Base-by-base conservation (phyloP, 2,888 invertebrate species). In the Endotricha flammealis region DNA sequence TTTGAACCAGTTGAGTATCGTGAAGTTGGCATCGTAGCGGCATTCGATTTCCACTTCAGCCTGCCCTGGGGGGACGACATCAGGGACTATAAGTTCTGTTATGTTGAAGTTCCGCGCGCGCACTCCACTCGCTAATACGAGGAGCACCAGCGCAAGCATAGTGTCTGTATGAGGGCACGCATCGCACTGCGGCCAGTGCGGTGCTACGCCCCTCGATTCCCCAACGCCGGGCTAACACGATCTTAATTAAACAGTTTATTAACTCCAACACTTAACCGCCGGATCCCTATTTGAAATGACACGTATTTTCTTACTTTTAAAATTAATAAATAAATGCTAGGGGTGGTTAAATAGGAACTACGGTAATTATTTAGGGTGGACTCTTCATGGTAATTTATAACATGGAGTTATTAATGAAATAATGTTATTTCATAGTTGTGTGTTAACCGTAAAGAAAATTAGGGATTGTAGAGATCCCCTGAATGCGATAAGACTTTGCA, bases 221-320 rank as follows among this genome's bases (percentile, higher is more conserved):
- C 56, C 66, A 56, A 57, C 59, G 55, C 64, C 62, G 61, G 40
- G 46, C 64, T 64, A 66, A 65, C 75, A 61, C 70, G 59, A 55
- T 68, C 78, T 82, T 81, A 85, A 86, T 86, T 85, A 83, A 76
- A 68, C 79, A 73, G 82, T 82, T 83, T 79, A 82, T 76, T 86
- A 83, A 71, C 83, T 73, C 73, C 64, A 64, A 80, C 82, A 83
- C 82, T 85, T 74, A 77, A 78, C 73, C 68, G 77, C 69, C 58
- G 57, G 62, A 61, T 70, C 73, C 73, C 71, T 58, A 53, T 52
- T 59, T 39, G 45, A 5, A 32, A 14, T 55, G 57, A 71, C 55
- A 62, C 50, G 49, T 60, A 53, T 64, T 68, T 69, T 65, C 53
- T 50, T 46, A 49, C 37, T 47, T 52, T 59, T 59, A 64, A 67